Conservation (phyloP, 2,113 vertebrate genomes). For the Sterrhoptilus dennistouni region DNA sequence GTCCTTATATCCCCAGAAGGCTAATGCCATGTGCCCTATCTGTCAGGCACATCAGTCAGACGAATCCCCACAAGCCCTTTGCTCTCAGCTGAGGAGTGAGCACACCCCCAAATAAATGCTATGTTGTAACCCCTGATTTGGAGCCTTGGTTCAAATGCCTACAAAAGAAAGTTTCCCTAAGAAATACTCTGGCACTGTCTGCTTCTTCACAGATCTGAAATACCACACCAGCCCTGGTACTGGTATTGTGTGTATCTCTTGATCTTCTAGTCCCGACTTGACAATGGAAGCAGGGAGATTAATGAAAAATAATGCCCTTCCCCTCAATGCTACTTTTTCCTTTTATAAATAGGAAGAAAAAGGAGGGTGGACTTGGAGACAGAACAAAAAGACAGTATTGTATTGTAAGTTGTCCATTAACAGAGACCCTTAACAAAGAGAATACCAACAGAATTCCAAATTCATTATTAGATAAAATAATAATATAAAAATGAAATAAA, state of each 20-base stretch:
- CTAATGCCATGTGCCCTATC: neutral
- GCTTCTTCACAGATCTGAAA: neutral
- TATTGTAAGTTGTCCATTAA: neutral
- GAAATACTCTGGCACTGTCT: neutral
- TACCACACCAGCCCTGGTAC: neutral
- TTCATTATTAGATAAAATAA: neutral
- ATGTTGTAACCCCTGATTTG: rapidly evolving
- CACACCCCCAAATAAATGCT: rapidly evolving
- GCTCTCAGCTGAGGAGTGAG: neutral
- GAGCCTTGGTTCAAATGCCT: neutral
- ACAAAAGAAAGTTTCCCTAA: neutral
- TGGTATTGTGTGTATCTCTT: neutral
- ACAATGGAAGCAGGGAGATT: neutral
- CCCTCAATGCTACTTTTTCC: neutral
- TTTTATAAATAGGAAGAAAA: neutral
- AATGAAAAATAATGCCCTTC: neutral
- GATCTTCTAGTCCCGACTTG: neutral
- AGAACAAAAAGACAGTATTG: neutral
- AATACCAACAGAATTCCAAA: neutral
- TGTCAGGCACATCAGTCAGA: neutral
- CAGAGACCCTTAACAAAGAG: neutral
- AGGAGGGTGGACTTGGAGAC: neutral
- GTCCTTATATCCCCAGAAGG: neutral
- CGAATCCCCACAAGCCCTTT: neutral
- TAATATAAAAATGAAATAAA: neutral